Evolutionary conservation across 2,888 invertebrate species (phyloP).

Genomic region (Amblyjoppa fuscipennis): DNA sequence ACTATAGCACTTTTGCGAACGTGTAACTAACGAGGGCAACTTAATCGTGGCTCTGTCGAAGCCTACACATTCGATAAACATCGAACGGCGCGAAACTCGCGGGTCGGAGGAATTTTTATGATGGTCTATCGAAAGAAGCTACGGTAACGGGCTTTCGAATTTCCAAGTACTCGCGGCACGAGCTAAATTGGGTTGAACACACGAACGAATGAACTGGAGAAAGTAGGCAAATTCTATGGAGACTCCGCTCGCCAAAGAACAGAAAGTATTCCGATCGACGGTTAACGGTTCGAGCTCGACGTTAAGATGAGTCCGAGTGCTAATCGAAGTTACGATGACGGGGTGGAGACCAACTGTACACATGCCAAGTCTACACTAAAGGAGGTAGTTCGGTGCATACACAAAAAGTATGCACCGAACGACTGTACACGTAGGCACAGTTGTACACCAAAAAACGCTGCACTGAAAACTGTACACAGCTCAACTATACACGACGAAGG

Average conservation of each 20-base stretch:
- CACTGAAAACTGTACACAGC: too few species aligned
- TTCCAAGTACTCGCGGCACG: constrained; percentile 21
- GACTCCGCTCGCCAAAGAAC: constrained; percentile 4
- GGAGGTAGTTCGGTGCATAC: too few species aligned
- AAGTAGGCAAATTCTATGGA: constrained; percentile 69
- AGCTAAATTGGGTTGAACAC: constrained; percentile 57
- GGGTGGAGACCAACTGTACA: too few species aligned
- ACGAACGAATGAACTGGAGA: constrained; percentile 50
- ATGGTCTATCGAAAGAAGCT: neutral
- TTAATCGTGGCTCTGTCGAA: neutral
- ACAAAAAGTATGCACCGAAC: too few species aligned
- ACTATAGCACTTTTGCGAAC: too few species aligned
- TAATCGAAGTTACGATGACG: neutral
- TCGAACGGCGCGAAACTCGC: neutral
- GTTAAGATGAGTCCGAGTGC: neutral
- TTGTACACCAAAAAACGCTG: too few species aligned
- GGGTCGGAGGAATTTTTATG: neutral
- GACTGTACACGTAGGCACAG: too few species aligned
- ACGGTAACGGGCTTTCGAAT: constrained; percentile 35
- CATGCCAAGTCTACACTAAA: too few species aligned
- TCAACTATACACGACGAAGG: too few species aligned
- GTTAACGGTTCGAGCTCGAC: constrained; percentile 26
- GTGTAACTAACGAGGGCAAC: too few species aligned
- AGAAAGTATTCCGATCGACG: constrained; percentile 32
- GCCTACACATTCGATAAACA: neutral